Base-by-base conservation (phyloP, 2,113 vertebrate genomes). In the Zosterops pallidus region DNA sequence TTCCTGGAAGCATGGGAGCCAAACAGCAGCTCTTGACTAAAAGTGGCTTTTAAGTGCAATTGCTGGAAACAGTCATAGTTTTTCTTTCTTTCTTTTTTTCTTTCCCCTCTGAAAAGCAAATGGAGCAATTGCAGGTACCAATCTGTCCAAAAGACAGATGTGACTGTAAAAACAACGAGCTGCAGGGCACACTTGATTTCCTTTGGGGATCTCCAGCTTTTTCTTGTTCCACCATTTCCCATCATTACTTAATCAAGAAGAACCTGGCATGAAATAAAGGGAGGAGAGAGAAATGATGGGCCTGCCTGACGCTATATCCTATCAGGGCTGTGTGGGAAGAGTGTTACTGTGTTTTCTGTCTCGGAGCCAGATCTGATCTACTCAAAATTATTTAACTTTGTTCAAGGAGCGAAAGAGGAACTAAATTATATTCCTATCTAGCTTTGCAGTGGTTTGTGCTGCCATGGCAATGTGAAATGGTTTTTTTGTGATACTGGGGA, bases 1-100 rank as follows among this genome's bases (percentile, higher is more conserved):
- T 95, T 72, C 84, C 68, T 94, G 64, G 64, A 90, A 91, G 57
- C 83, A 81, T 47, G 67, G 49, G 90, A 95, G 44, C 35, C 77
- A 77, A 92, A 75, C 42, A 89, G 42, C 14, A 86, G 7, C 70
- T 77, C 82, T 74, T 91, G 85, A 91, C 76, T 81, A 63, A 96
- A 85, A 74, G 52, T 31, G 55, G 13, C 20, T 56, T 12, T 33
- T 84, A 84, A 95, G n/a, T 76, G 91, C 86, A 94, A 84, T 96
- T 90, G 93, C 85, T 95, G 92, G 95, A 96, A 96, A 59, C 14
- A 59, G 63, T 53, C 3, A 23, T 19, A 44, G 3, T 10, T 33
- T 57, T 44, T 28, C 1, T 55, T 83, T 13, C 3, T 12, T 19
- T 24, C 4, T 24, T 74, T 23, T 13, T 29, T 49, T 17, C 26